Conservation (phyloP, 2,113 vertebrate species). For the Centrocercus urophasianus region DNA sequence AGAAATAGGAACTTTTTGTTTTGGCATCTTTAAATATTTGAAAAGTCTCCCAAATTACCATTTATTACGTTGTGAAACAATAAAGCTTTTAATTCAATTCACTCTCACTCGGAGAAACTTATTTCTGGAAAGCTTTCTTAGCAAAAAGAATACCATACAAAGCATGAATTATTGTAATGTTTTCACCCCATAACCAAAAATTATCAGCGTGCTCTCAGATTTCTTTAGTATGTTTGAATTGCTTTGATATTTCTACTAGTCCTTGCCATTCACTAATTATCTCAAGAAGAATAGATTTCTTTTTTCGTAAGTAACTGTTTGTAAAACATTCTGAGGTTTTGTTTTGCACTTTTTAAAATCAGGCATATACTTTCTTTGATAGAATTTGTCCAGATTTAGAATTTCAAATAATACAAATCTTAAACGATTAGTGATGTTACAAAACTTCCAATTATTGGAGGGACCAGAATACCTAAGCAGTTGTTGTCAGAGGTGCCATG, state of each 20-base stretch:
- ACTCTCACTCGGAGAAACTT: neutral
- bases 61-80: slow-evolving; percentile 36
- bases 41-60: slow-evolving; percentile 33
- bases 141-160: neutral
- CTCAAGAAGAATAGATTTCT: neutral
- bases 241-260: slow-evolving; percentile 28
- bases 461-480: neutral
- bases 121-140: slow-evolving; percentile 15
- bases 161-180: neutral
- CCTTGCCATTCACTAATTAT: slow-evolving; percentile 37
- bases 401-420: neutral
- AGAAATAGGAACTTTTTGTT: neutral
- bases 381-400: slow-evolving; percentile 13
- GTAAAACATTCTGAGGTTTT: slow-evolving; percentile 23
- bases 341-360: neutral
- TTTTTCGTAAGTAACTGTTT: neutral
- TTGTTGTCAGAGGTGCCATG: neutral
- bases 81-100: slow-evolving; percentile 33
- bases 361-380: slow-evolving; percentile 7
- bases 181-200: neutral
- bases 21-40: slow-evolving; percentile 4
- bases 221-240: slow-evolving; percentile 27
- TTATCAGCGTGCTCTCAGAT: neutral
- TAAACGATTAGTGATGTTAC: slow-evolving; percentile 3
- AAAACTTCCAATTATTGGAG: neutral